Conservation (phyloP, 1,140 invertebrate genomes). For the Hypsibius dujardini region DNA sequence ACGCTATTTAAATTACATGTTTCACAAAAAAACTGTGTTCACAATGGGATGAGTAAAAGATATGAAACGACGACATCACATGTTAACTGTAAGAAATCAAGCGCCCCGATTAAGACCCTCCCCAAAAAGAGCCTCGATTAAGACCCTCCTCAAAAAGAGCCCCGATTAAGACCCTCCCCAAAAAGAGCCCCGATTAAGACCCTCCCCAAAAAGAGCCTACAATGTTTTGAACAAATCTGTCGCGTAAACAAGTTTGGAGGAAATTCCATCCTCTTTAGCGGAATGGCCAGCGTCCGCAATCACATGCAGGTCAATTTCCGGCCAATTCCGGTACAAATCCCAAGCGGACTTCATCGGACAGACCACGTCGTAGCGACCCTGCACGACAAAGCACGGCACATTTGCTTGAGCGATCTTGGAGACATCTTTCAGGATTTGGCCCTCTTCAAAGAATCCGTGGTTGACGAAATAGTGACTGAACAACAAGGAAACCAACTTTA, state of each 20-base stretch:
- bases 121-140: too few species aligned
- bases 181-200: too few species aligned
- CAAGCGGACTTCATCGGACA: constrained; percentile 31
- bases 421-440: constrained; percentile 29
- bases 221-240: not conserved
- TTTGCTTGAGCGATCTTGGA: constrained; percentile 28
- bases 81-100: not conserved
- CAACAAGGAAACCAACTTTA: constrained; percentile 18
- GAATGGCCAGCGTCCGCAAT: constrained; percentile 30
- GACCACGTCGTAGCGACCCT: constrained; percentile 32
- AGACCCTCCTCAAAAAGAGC: too few species aligned
- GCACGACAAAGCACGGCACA: constrained; percentile 31
- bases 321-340: constrained; percentile 31
- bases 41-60: not conserved
- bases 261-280: constrained; percentile 24
- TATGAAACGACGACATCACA: not conserved
- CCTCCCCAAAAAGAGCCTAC: not conserved
- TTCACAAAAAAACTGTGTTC: not conserved
- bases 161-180: too few species aligned
- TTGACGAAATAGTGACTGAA: constrained; percentile 33
- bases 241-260: not conserved
- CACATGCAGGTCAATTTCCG: constrained; percentile 28
- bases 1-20: not conserved
- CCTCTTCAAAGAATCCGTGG: constrained; percentile 30
- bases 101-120: too few species aligned